These are phyloP conservation scores for Ricordea florida DNA, from an alignment of 92 coral and sea anemone genomes.

Conservation along the genomic window DNA sequence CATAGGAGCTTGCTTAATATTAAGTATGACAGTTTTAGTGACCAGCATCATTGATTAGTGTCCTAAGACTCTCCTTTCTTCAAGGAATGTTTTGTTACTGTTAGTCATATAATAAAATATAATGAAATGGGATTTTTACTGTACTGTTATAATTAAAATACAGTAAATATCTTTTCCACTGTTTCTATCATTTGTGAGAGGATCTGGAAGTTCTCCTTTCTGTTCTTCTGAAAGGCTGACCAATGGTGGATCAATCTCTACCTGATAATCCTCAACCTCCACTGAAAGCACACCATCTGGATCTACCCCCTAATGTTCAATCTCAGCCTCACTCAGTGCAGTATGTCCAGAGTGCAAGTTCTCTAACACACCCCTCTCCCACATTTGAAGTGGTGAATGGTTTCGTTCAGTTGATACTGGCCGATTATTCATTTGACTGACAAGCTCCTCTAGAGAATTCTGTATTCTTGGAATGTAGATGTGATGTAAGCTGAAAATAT, in stretches of 20 bases:
- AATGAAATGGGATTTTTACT: too few relatives aligned
- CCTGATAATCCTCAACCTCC: constrained; percentile 73
- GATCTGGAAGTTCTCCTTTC: constrained; percentile 46
- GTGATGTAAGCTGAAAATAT: constrained; percentile 39
- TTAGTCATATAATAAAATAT: too few relatives aligned
- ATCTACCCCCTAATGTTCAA: constrained; percentile 63
- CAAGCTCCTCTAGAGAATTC: constrained; percentile 45
- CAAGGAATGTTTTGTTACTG: too few relatives aligned
- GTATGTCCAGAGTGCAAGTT: constrained; percentile 83
- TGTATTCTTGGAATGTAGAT: constrained; percentile 54
- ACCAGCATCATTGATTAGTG: too few relatives aligned
- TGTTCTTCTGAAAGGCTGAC: constrained; percentile 49
- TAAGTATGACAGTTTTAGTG: too few relatives aligned
- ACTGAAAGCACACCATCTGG: constrained; percentile 61
- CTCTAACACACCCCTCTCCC: constrained; percentile 74
- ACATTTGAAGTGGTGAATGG: constrained; percentile 78
- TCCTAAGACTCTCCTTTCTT: too few relatives aligned
- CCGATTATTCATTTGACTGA: constrained; percentile 62
- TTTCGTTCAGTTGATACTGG: constrained; percentile 85
- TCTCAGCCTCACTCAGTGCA: constrained; percentile 51
- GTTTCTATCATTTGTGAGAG: constrained; percentile 63
- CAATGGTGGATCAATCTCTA: constrained; percentile 51
- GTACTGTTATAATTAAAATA: too few relatives aligned
- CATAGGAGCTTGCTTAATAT: too few relatives aligned
- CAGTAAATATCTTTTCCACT: constrained; percentile 47